phyloP scores from a whole-genome alignment of 1,140 invertebrate genomes.

The Caerostris extrusa region DNA sequence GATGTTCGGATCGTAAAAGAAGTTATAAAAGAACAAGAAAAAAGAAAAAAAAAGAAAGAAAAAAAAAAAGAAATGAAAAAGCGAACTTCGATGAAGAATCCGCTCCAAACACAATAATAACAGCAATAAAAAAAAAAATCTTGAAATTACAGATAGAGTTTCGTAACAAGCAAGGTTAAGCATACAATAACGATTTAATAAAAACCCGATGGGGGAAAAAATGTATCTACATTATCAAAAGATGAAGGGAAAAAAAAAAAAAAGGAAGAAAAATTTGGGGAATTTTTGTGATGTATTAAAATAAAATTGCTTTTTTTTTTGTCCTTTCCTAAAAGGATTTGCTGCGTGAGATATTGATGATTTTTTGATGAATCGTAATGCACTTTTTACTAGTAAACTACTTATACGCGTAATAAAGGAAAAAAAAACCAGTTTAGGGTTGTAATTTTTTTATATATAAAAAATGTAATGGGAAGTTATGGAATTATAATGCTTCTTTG shows the following conservation, averaged over 20 bases:
- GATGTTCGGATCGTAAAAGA: slow-evolving; percentile 29
- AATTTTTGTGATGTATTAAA: background rate
- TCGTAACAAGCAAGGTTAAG: slow-evolving; percentile 54
- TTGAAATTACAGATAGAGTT: slow-evolving; percentile 39
- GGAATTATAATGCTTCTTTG: no score
- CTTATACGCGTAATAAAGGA: background rate
- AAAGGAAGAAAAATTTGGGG: background rate
- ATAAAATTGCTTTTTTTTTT: background rate
- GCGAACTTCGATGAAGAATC: background rate
- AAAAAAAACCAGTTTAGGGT: no score
- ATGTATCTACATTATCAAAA: slow-evolving; percentile 6
- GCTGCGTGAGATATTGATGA: slow-evolving; percentile 9
- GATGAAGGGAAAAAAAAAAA: no score
- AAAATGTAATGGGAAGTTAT: no score
- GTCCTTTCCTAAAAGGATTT: background rate
- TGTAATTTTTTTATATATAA: no score
- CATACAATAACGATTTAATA: slow-evolving; percentile 63
- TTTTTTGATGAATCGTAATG: slow-evolving; percentile 21
- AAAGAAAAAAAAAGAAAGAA: background rate
- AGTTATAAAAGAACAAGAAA: slow-evolving; percentile 40
- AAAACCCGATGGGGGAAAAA: background rate
- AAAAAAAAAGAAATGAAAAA: background rate
- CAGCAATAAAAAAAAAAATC: background rate
- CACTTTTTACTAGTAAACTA: background rate
- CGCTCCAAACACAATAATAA: slow-evolving; percentile 47